phyloP scores from a whole-genome alignment of 2,888 invertebrate genomes.

The Brenthis daphne region DNA sequence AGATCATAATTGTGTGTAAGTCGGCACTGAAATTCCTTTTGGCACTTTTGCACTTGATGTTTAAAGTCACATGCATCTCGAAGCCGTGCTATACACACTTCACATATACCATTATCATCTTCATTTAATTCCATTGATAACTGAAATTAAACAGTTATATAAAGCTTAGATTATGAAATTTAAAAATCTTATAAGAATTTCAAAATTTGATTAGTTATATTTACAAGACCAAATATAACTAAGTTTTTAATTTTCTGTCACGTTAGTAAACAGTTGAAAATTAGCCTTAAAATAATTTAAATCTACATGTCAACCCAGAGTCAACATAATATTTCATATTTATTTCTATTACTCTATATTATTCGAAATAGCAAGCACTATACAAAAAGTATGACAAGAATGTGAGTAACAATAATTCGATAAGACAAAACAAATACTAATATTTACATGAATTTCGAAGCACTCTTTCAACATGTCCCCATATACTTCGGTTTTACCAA shows the following conservation, averaged over 20 bases:
- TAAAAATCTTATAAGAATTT: background rate
- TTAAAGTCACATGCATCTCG: constrained; percentile 67
- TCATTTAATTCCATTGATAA: constrained; percentile 39
- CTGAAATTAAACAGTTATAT: constrained; percentile 31
- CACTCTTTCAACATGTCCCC: constrained; percentile 72
- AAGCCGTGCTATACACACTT: constrained; percentile 59
- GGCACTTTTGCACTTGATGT: constrained; percentile 61
- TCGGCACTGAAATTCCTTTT: constrained; percentile 51
- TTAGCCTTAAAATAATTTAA: too few relatives aligned
- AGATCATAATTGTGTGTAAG: constrained; percentile 38
- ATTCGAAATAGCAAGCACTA: background rate
- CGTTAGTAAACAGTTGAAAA: too few relatives aligned
- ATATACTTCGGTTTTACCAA: constrained; percentile 64
- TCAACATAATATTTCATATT: too few relatives aligned
- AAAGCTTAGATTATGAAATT: background rate
- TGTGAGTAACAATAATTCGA: background rate
- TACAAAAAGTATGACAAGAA: background rate
- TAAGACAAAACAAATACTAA: background rate
- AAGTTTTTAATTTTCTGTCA: too few relatives aligned
- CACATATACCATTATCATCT: constrained; percentile 61
- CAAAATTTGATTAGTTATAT: too few relatives aligned
- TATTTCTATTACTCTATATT: too few relatives aligned
- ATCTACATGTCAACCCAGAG: too few relatives aligned
- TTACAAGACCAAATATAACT: too few relatives aligned
- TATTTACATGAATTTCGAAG: constrained; percentile 69